Base-by-base conservation (phyloP, 1,140 invertebrate genomes). In the Drosophila quadrilineata region DNA sequence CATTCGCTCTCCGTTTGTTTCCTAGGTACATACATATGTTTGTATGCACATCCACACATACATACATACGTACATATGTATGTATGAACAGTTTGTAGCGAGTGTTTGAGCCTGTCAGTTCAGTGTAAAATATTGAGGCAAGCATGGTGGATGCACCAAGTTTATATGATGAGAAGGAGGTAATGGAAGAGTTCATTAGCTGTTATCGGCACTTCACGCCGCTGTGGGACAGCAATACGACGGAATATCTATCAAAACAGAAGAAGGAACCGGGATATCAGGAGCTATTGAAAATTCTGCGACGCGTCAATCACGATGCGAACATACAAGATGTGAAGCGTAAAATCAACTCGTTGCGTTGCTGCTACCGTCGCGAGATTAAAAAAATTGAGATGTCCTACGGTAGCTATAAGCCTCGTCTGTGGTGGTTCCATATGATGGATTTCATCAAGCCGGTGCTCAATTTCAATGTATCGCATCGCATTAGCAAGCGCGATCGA, bases 171-270 rank as follows among this genome's bases (percentile, higher is more conserved):
- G 79, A 84, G 5, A 72, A 72, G 28, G 73, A 77, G 38, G 65
- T 82, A 0, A 74, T 82, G 73, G 65, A 74, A 45, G 77, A 82
- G 24, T 82, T 84, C 26, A 82, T 82, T 16, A 77, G 77, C 60
- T 82, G 77, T 17, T 82, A 82, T 60, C 69, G 48, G 0, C 73
- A 85, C 3, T 82, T 73, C 3, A 50, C 56, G 1, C 59, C 79
- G 2, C 36, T 82, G n/a, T 84, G 77, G 77, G 65, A 82, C 28
- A 82, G 38, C 49, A 48, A 10, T 1, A 59, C 56, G 1, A 29
- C 21, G 9, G 79, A 84, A 5, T 82, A 82, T 16, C 21, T 77
- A 6, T 84, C 73, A n/a, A 84, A 84, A 2, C 48, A 65, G 8
- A 85, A 71, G 1, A 82, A 82, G 24, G 59, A 64, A 10, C 64